phyloP scores from a whole-genome alignment of 2,797 vertebrate species.

The Malacoctenus gilli region DNA sequence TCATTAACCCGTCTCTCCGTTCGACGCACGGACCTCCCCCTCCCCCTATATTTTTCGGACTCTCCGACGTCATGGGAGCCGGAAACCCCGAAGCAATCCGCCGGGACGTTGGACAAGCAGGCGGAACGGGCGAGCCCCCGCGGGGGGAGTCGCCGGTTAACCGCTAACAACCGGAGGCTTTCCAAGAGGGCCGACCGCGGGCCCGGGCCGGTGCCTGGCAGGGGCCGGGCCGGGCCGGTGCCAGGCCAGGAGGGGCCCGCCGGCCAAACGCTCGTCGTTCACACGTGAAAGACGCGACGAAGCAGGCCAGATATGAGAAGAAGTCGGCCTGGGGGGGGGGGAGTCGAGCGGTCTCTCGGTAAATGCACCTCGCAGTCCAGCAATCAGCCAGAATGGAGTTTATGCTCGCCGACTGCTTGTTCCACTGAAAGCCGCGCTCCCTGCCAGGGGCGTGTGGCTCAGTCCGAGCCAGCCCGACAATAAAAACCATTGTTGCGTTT shows the following conservation, averaged over 20 bases:
- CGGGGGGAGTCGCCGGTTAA: conserved; percentile 68
- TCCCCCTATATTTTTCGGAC: conserved; percentile 37
- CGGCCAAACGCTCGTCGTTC: conserved; percentile 69
- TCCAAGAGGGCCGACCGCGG: conserved; percentile 66
- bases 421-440: conserved; percentile 48
- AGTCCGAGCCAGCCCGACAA: conserved; percentile 62
- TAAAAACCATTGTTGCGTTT: conserved; percentile 77
- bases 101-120: conserved; percentile 59
- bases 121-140: conserved; percentile 40
- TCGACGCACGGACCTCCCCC: conserved; percentile 25
- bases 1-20: no score
- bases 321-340: no score
- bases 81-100: conserved; percentile 65
- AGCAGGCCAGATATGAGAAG: conserved; percentile 46
- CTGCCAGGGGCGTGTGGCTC: conserved; percentile 67
- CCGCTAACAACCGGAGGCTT: conserved; percentile 72
- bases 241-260: conserved; percentile 60
- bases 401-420: conserved; percentile 62
- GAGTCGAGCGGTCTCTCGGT: conserved; percentile 40
- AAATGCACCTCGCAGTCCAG: conserved; percentile 50
- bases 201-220: conserved; percentile 61
- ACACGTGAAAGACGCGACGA: conserved; percentile 57
- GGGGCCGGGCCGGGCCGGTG: conserved; percentile 64
- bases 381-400: conserved; percentile 68
- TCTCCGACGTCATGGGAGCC: conserved; percentile 56